Percentiles rank a stretch among this genome's conserved stretches.
Conservation (phyloP, 2,113 vertebrate species). For the Circaetus cinerascens region DNA sequence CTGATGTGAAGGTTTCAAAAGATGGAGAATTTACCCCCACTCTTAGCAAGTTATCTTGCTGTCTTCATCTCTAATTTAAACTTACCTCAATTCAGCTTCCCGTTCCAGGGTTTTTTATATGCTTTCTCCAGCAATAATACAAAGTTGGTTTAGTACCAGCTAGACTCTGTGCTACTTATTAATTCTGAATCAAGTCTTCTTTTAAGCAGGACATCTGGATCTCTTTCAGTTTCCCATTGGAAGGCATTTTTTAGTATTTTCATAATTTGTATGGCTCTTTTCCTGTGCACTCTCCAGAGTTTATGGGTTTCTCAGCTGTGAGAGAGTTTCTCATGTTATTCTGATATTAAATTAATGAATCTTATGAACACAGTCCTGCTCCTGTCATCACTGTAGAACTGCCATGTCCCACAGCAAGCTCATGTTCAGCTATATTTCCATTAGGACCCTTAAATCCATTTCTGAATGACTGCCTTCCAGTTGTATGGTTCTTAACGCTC, state of each 20-base stretch:
- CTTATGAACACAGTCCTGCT: neutral
- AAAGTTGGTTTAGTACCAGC: neutral
- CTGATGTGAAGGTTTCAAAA: neutral
- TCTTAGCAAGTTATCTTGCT: neutral
- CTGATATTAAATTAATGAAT: conserved; percentile 2
- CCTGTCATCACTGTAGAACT: neutral
- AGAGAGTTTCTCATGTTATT: neutral
- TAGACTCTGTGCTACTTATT: neutral
- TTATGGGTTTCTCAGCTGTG: neutral
- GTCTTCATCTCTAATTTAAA: neutral
- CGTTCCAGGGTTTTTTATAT: neutral
- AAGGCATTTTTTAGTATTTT: neutral
- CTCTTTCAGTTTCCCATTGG: neutral
- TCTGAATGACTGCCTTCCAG: neutral
- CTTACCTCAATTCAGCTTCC: neutral
- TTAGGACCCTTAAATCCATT: neutral
- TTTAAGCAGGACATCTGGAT: neutral
- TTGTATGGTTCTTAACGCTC: neutral
- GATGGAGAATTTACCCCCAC: neutral
- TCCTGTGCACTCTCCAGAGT: neutral
- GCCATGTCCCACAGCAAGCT: neutral
- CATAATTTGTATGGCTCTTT: neutral
- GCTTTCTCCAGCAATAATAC: neutral
- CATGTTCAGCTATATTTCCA: neutral
- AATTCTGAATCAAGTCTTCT: neutral